These are phyloP conservation scores for Eulemur albifrons DNA, from an alignment of 2,797 vertebrate species.

Conservation along the genomic window DNA sequence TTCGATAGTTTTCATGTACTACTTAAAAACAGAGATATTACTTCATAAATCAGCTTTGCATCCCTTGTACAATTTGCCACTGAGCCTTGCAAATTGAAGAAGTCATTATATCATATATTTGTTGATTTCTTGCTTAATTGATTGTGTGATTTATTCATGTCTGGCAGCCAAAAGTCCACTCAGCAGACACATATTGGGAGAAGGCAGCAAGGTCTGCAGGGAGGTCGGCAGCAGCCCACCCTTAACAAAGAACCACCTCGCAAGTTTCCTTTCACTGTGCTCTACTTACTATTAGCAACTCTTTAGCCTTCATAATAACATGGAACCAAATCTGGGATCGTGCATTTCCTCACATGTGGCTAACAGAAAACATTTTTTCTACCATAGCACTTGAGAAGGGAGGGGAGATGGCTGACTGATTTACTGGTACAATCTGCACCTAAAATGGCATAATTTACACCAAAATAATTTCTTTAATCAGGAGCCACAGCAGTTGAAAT, in stretches of 20 bases:
- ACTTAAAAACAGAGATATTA: background rate
- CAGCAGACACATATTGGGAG: background rate
- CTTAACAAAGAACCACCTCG: background rate
- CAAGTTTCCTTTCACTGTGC: background rate
- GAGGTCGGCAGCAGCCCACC: background rate
- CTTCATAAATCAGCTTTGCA: background rate
- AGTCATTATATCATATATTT: background rate
- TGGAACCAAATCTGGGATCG: background rate
- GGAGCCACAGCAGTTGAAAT: background rate
- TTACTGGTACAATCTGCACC: background rate
- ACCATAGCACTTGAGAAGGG: background rate
- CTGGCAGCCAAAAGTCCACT: background rate
- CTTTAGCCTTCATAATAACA: fast-evolving
- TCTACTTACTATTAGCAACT: background rate
- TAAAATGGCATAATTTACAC: background rate
- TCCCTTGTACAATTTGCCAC: background rate
- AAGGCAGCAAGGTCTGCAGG: background rate
- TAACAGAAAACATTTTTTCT: background rate
- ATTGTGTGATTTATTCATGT: constrained; percentile 50
- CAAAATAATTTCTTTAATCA: background rate
- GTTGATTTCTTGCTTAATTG: constrained; percentile 23
- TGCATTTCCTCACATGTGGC: background rate
- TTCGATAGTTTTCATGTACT: background rate
- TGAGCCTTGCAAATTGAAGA: background rate
- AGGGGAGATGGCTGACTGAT: background rate